A percentile compares a stretch with the other conserved stretches of the same genome.
These are phyloP conservation scores for Selenia dentaria DNA, from an alignment of 2,888 invertebrate genomes.

Conservation along the genomic window DNA sequence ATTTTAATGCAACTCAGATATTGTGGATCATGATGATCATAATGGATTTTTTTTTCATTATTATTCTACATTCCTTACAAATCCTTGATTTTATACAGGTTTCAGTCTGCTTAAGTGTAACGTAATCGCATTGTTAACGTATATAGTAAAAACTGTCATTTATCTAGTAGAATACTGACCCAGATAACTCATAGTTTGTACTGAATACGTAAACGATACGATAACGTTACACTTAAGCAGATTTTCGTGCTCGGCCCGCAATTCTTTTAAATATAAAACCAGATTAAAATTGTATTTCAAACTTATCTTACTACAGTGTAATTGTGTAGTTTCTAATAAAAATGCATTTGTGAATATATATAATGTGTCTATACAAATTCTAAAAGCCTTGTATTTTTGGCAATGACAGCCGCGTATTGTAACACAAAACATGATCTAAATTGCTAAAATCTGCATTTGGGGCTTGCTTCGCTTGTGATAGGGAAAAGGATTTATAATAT, in stretches of 20 bases:
- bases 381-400: slow-evolving; percentile 17
- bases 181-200: no score
- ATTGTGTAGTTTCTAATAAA: slow-evolving; percentile 24
- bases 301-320: slow-evolving; percentile 23
- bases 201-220: no score
- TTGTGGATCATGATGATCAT: no score
- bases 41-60: no score
- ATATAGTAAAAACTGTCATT: no score
- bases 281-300: slow-evolving; percentile 26
- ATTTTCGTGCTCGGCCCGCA: no score
- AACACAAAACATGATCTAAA: neutral
- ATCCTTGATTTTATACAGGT: no score
- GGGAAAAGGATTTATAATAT: slow-evolving; percentile 2
- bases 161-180: no score
- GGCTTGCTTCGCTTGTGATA: slow-evolving; percentile 10
- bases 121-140: no score
- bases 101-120: neutral
- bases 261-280: no score
- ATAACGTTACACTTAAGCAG: no score
- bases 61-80: no score
- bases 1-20: slow-evolving; percentile 12
- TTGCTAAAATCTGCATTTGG: neutral
- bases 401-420: slow-evolving; percentile 2
- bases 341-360: slow-evolving; percentile 10
- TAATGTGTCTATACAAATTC: slow-evolving; percentile 15